Evolutionary conservation across 2,888 invertebrate genomes (phyloP).

Genomic region (Leptinotarsa peninsularis): DNA sequence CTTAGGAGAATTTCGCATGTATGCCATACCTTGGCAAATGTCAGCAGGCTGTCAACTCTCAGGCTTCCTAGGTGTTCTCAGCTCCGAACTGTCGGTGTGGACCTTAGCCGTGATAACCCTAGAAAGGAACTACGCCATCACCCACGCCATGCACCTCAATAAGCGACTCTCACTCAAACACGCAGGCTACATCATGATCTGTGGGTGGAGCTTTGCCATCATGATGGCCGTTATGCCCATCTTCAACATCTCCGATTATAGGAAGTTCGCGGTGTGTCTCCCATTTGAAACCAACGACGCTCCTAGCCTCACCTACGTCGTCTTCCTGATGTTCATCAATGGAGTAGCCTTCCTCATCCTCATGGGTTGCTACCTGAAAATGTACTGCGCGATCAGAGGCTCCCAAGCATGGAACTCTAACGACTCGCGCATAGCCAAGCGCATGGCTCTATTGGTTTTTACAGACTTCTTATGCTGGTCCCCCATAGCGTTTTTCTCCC

Average conservation of each 20-base stretch:
- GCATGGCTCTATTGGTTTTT: constrained; percentile 96
- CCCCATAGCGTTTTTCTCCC: constrained; percentile 94
- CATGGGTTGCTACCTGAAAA: constrained; percentile 95
- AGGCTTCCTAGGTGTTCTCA: constrained; percentile 93
- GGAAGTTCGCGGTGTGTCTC: constrained; percentile 95
- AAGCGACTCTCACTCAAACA: constrained; percentile 91
- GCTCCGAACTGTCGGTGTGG: constrained; percentile 94
- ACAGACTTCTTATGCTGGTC: constrained; percentile 99
- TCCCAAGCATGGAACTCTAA: constrained; percentile 98
- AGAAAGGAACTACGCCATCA: constrained; percentile 96
- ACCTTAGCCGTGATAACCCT: constrained; percentile 96
- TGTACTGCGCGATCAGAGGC: constrained; percentile 98
- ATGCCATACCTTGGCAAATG: constrained; percentile 98
- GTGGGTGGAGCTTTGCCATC: constrained; percentile 92
- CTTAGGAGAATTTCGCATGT: constrained; percentile 94
- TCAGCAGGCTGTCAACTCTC: constrained; percentile 92
- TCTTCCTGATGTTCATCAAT: constrained; percentile 90
- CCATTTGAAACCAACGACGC: constrained; percentile 89
- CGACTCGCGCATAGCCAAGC: constrained; percentile 94
- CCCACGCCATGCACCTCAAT: constrained; percentile 97
- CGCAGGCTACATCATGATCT: constrained; percentile 91
- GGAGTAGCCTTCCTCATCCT: constrained; percentile 94
- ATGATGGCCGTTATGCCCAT: constrained; percentile 90
- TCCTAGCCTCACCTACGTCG: constrained; percentile 87
- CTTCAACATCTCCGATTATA: constrained; percentile 92